Evolutionary conservation across 2,113 vertebrate species (phyloP).

Genomic region (Zootoca vivipara): DNA sequence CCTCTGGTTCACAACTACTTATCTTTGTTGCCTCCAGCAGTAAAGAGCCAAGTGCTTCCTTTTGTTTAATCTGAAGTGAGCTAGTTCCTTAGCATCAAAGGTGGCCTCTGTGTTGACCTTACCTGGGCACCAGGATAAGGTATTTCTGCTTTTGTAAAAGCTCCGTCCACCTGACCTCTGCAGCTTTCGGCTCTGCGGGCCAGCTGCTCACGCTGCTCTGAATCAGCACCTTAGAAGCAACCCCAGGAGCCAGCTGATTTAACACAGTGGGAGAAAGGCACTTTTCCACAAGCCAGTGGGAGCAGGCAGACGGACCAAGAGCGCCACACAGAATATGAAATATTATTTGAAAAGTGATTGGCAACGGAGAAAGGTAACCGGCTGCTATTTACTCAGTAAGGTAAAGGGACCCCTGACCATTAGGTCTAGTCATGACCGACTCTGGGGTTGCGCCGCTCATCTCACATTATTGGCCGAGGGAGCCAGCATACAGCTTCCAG

Average conservation of each 20-base stretch:
- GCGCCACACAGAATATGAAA: slow-evolving; percentile 5
- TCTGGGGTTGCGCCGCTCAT: too few species aligned
- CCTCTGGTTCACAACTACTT: background rate
- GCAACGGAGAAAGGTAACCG: background rate
- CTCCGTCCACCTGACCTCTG: background rate
- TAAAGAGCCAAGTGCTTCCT: slow-evolving; percentile 1
- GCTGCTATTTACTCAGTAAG: background rate
- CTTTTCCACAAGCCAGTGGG: background rate
- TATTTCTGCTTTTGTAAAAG: background rate
- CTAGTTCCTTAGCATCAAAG: slow-evolving; percentile 11
- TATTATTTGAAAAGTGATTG: background rate
- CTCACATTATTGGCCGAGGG: too few species aligned
- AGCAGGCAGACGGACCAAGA: background rate
- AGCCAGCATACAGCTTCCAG: too few species aligned
- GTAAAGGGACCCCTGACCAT: too few species aligned
- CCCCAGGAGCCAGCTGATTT: slow-evolving; percentile 1
- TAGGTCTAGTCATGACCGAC: too few species aligned
- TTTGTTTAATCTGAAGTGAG: slow-evolving; percentile 22
- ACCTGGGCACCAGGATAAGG: slow-evolving; percentile 17
- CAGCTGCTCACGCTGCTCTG: background rate
- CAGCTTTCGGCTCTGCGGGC: background rate
- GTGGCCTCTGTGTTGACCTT: background rate
- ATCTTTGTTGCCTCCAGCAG: background rate
- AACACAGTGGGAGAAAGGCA: background rate
- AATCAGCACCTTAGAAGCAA: background rate